phyloP scores from a whole-genome alignment of 2,888 invertebrate genomes.

The Lobophora halterata region DNA sequence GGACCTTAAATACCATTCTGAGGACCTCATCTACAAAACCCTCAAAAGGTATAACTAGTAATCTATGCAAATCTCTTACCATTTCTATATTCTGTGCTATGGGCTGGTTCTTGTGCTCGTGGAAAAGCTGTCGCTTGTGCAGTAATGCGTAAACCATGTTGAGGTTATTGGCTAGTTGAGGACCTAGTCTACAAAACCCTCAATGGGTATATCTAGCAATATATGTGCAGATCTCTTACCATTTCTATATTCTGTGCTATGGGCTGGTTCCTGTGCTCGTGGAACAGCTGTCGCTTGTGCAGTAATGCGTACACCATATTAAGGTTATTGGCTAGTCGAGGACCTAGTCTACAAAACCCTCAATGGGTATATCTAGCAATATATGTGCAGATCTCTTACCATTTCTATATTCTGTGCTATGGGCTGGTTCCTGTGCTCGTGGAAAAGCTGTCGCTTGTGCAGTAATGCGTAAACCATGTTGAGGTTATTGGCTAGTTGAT shows the following conservation, averaged over 20 bases:
- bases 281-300: slow-evolving; percentile 95
- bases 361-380: no score
- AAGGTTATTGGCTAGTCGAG: slow-evolving; percentile 90
- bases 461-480: slow-evolving; percentile 97
- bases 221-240: slow-evolving; percentile 71
- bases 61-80: slow-evolving; percentile 71
- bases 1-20: no score
- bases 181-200: no score
- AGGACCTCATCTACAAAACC: no score
- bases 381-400: slow-evolving; percentile 71
- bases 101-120: slow-evolving; percentile 91
- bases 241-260: slow-evolving; percentile 97
- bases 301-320: slow-evolving; percentile 97
- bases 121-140: slow-evolving; percentile 95
- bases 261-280: slow-evolving; percentile 91
- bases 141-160: slow-evolving; percentile 97
- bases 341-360: no score
- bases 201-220: no score
- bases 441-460: slow-evolving; percentile 95
- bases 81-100: slow-evolving; percentile 97
- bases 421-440: slow-evolving; percentile 91
- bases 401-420: slow-evolving; percentile 97
- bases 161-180: slow-evolving; percentile 88
- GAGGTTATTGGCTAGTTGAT: slow-evolving; percentile 90
- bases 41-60: no score